A percentile compares a stretch with the other conserved stretches of the same genome.
These are phyloP conservation scores for Anthoscopus minutus DNA, from an alignment of 2,113 vertebrate species.

Conservation along the genomic window DNA sequence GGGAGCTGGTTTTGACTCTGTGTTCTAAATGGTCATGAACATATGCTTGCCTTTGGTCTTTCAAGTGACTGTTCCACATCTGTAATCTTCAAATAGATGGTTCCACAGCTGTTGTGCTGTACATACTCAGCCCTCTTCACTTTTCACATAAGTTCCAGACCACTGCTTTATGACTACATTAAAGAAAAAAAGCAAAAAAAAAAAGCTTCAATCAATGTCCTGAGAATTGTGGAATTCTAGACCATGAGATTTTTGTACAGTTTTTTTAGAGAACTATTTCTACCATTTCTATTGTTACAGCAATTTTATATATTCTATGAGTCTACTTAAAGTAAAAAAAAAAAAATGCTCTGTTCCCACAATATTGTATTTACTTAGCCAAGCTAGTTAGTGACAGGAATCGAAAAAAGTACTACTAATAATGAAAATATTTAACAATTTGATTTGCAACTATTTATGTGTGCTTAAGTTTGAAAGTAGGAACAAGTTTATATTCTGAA, in stretches of 20 bases:
- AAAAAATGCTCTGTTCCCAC: neutral
- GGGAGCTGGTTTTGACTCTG: fast-evolving
- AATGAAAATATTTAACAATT: neutral
- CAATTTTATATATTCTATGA: neutral
- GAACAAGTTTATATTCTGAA: neutral
- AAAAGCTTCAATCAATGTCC: neutral
- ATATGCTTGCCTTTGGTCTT: neutral
- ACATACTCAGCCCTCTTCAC: neutral
- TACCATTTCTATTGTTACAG: neutral
- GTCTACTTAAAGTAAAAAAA: neutral
- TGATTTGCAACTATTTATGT: neutral
- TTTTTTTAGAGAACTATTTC: neutral
- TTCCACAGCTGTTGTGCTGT: fast-evolving
- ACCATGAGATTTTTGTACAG: neutral
- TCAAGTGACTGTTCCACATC: neutral
- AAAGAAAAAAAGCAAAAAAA: neutral
- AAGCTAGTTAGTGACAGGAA: neutral
- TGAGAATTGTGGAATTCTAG: fast-evolving
- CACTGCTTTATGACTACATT: neutral
- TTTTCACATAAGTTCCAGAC: neutral
- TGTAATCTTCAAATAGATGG: neutral
- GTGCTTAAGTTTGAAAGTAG: neutral
- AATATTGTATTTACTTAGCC: neutral
- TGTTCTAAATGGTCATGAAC: neutral
- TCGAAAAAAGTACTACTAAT: neutral